Percentiles rank a stretch among this genome's conserved stretches.
Conservation (phyloP, 2,113 vertebrate species). For the Lycaon pictus region DNA sequence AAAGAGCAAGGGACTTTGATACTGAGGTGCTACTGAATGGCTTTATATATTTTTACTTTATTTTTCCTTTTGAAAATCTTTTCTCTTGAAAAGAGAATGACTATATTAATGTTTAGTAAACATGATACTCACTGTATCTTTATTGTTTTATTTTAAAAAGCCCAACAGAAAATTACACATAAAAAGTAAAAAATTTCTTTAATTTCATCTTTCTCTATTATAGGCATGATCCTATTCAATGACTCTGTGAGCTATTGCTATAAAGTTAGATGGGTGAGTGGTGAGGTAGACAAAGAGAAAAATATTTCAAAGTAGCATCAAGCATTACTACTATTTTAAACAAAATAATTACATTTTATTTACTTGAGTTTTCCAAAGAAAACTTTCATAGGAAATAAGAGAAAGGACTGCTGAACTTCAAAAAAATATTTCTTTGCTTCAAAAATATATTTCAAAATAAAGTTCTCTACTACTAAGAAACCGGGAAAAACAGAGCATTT, state of each 20-base stretch:
- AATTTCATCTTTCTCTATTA: not conserved
- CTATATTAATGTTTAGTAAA: not conserved
- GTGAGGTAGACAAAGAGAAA: not conserved
- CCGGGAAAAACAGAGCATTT: not conserved
- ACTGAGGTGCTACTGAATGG: not conserved
- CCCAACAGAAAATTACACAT: not conserved
- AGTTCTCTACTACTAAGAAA: not conserved
- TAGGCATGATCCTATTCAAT: not conserved
- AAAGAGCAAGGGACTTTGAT: not conserved
- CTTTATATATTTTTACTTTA: not conserved
- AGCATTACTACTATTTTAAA: not conserved
- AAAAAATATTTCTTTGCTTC: not conserved
- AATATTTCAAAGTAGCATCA: not conserved
- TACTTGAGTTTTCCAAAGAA: not conserved
- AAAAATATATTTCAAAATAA: not conserved
- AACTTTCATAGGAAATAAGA: not conserved
- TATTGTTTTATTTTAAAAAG: not conserved
- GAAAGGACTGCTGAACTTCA: not conserved
- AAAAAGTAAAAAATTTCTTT: not conserved
- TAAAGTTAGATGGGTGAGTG: not conserved
- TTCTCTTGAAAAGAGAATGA: not conserved
- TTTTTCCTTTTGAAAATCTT: not conserved
- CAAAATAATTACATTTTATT: not conserved
- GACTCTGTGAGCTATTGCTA: not conserved
- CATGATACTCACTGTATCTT: not conserved